phyloP scores from a whole-genome alignment of 53 echinoderm and acorn worm genomes.

The Luidia sarsii region DNA sequence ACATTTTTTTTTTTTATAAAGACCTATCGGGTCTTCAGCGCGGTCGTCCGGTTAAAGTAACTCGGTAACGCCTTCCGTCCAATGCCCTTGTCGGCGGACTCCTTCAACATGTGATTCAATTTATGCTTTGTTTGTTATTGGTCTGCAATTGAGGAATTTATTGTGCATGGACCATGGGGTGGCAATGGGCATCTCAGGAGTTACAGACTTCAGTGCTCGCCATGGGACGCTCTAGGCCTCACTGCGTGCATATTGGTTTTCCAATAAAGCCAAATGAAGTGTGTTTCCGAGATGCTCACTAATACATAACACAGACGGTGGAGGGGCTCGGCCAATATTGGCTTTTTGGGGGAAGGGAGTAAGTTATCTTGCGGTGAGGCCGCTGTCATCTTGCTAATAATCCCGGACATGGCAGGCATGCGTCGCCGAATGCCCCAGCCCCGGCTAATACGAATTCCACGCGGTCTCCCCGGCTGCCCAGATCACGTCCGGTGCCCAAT shows the following conservation, averaged over 20 bases:
- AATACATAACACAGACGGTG: conserved; percentile 37
- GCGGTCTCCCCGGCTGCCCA: conserved; percentile 8
- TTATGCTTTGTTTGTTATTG: conserved; percentile 14
- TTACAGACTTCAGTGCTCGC: conserved; percentile 2
- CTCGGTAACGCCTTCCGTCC: no score
- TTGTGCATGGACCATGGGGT: background rate
- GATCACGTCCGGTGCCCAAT: conserved; percentile 42
- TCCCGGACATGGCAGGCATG: background rate
- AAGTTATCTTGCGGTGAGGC: conserved; percentile 3
- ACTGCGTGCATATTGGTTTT: background rate
- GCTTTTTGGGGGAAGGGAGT: background rate
- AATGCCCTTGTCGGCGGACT: no score
- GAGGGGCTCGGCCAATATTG: conserved; percentile 6
- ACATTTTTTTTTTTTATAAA: no score
- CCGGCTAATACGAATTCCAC: conserved; percentile 35
- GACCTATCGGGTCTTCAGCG: no score
- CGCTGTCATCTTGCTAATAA: conserved; percentile 22
- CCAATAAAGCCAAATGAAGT: conserved; percentile 1
- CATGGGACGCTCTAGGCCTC: no score
- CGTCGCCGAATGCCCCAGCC: no score
- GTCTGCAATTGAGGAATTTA: conserved; percentile 14
- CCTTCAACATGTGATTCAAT: conserved; percentile 22
- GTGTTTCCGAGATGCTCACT: conserved; percentile 15
- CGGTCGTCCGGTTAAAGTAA: no score
- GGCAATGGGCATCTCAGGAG: conserved; percentile 9